Evolutionary conservation across 2,797 vertebrate species (phyloP), one percentile per base, ranked within the genome.

Genomic region (Sciurus vulgaris): DNA sequence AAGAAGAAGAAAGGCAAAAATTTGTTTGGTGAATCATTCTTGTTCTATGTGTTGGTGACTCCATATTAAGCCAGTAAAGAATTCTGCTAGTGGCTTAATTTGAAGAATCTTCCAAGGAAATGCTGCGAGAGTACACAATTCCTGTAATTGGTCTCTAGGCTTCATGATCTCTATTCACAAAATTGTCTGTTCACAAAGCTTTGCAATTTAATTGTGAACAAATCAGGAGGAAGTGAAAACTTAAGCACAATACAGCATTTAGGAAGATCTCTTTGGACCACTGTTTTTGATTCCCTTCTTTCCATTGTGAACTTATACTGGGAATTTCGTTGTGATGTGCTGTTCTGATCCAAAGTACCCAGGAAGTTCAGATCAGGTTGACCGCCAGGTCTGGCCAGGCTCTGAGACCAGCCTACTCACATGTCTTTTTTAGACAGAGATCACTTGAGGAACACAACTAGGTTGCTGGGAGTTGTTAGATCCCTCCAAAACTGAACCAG

Each of bases 1-100:
- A 44, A 93, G 44, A 44, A 94, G 93, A 90, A 95, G 35, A 96
- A 94, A 96, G 65, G 35, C 86, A 88, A 83, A 93, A 95, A 47
- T 86, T 78, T 86, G 56, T 89, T 95, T 96, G 38, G 81, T 96
- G 63, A 96, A 72, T 96, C 91, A 97, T 78, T 94, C 86, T 95
- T 82, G 15, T 91, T 88, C 86, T 89, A 59, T 44, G 91, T 59
- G 77, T 95, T 84, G 44, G 74, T 92, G 54, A 82, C 88, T 95
- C n/a, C 81, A 54, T 73, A 69, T 4, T 35, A 51, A 93, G 81
- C 61, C 73, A 94, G 86, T 87, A 89, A 92, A 59, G 86, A 97
- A 86, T 72, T n/a, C 7, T 92, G 26, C 83, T 88, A 28, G 8
- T 89, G 65, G 65, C n/a, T 93, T 94, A 78, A 83, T 85, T 54